phyloP scores from a whole-genome alignment of 1,140 invertebrate genomes.

The Monomorium pharaonis region DNA sequence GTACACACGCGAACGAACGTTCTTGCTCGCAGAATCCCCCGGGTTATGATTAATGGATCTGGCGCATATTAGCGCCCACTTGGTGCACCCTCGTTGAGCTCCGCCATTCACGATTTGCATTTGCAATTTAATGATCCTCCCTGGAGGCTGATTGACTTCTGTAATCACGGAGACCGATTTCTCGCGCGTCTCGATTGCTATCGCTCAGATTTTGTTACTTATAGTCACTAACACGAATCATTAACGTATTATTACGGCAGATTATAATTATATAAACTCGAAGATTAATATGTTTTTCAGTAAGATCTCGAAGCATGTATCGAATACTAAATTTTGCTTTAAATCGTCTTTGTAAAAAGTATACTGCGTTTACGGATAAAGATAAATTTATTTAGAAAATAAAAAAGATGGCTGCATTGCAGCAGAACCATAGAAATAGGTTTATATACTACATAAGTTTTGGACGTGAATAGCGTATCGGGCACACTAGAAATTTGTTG shows the following conservation, averaged over 20 bases:
- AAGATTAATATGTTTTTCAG: not conserved
- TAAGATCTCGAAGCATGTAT: not conserved
- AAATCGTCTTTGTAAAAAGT: not conserved
- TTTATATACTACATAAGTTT: not conserved
- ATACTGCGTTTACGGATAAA: not conserved
- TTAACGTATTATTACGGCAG: not conserved
- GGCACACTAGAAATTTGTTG: conserved; percentile 35
- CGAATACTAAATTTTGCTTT: not conserved
- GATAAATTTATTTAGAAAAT: not conserved
- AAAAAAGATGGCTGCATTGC: not conserved
- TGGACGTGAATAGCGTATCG: conserved; percentile 19
- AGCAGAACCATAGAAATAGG: not conserved
- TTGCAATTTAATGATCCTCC: conserved; percentile 82
- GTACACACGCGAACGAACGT: not conserved
- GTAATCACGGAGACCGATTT: conserved; percentile 61
- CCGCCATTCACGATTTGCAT: conserved; percentile 79
- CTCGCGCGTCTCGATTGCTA: conserved; percentile 18
- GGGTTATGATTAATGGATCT: conserved; percentile 83
- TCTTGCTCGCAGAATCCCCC: conserved; percentile 63
- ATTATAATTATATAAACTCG: not conserved
- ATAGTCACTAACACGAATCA: not conserved
- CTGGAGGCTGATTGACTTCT: conserved; percentile 78
- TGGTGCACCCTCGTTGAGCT: conserved; percentile 63
- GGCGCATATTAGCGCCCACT: conserved; percentile 82
- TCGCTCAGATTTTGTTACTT: not conserved